Base-by-base conservation (phyloP, 2,888 invertebrate genomes). In the Coenonympha arcania region DNA sequence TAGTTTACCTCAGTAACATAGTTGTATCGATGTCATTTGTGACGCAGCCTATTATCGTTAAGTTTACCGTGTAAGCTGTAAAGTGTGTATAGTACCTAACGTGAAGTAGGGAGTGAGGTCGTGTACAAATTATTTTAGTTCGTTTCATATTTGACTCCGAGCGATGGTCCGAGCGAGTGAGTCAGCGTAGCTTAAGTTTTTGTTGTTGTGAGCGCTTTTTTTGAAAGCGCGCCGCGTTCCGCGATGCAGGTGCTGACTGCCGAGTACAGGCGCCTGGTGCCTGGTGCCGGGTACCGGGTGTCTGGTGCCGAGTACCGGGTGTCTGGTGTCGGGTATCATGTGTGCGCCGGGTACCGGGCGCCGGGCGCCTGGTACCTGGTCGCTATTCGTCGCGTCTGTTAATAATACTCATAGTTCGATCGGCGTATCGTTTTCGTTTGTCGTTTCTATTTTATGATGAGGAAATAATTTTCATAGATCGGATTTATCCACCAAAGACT, bases 11-110 rank as follows among this genome's bases (percentile, higher is more conserved):
- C 84, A 83, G 73, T 79, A 75, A 71, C 63, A 72, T 84, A 83
- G 81, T 76, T 77, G 73, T 81, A 83, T 76, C 69, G 68, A 70
- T 79, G 83, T 84, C 82, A 76, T 75, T 74, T 74, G 77, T 80
- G 84, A 83, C 85, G 79, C 76, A 83, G 85, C 84, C 85, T 85
- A 85, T 80, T 85, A 84, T 76, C 72, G 65, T 83, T 85, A 85
- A 84, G 83, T 79, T 73, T 80, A 80, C 66, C 61, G 61, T 73
- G 58, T 84, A 83, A 79, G 79, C 67, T 78, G 79, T 80, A 74
- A 76, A 74, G 73, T 77, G 77, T 81, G 79, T 76, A 76, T 74
- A 76, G 69, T 73, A 71, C 66, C 63, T 71, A 65, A 49, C 28
- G 64, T 65, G 66, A 66, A 67, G 63, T 71, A 73, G 63, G 73